These are phyloP conservation scores for Pachyuromys duprasi DNA, from an alignment of 2,797 vertebrate species.

Conservation along the genomic window DNA sequence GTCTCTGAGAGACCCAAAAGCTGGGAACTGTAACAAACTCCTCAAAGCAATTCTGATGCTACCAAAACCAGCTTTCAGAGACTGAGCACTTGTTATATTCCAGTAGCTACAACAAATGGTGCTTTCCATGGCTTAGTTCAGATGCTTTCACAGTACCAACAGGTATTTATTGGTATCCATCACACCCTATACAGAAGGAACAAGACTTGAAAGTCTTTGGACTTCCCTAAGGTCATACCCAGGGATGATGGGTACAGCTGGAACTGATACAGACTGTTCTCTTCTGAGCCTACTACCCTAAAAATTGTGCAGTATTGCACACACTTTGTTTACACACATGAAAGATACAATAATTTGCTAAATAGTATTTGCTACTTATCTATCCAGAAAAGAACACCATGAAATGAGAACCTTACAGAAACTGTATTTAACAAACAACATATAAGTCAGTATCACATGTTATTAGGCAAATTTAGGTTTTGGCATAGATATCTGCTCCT, in stretches of 20 bases:
- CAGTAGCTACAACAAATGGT: background rate
- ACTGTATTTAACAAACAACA: background rate
- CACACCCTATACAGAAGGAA: background rate
- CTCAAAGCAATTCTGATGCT: background rate
- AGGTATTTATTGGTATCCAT: background rate
- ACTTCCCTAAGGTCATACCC: background rate
- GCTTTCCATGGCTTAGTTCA: background rate
- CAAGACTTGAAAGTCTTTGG: background rate
- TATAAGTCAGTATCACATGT: background rate
- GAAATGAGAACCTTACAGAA: background rate
- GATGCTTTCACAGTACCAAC: background rate
- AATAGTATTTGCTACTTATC: background rate
- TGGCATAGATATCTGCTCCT: background rate
- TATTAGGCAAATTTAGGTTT: background rate
- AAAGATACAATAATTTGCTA: background rate
- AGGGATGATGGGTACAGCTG: background rate
- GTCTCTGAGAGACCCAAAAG: background rate
- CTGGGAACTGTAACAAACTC: slow-evolving; percentile 35
- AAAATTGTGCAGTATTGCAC: background rate
- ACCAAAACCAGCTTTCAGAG: slow-evolving; percentile 28
- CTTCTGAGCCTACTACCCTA: background rate
- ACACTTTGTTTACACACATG: background rate
- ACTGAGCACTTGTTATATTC: background rate
- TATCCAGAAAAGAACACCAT: background rate
- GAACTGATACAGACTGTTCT: background rate